Evolutionary conservation across 2,888 invertebrate species (phyloP), one percentile per base, ranked within the genome.

Genomic region (Xestia xanthographa): DNA sequence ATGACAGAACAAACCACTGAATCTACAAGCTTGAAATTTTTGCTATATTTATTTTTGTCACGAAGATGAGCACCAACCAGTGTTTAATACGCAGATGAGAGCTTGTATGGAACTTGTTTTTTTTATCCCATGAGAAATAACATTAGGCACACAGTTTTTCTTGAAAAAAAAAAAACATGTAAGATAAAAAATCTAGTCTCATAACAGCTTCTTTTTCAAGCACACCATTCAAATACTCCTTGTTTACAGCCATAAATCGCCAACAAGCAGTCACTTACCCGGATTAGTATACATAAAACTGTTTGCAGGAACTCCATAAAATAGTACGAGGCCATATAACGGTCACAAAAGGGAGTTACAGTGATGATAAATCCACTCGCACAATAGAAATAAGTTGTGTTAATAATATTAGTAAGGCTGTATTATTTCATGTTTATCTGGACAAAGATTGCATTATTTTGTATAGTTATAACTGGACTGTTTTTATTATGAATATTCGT

Each of bases 271-370:
- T 89, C 87, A 89, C 88, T 90, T 88, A 78, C 88, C 87, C 66
- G 85, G 84, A 90, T 90, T 90, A 90, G 87, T 89, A 88, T 85
- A 90, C 88, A 88, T 90, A 89, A 90, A 90, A 90, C 85, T 89
- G 90, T 90, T 88, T 85, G 80, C 77, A 82, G 87, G 83, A 86
- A 85, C 80, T 76, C 83, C 83, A 87, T 90, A 90, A 90, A 90
- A 82, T 84, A 83, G 80, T 79, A 74, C 62, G 66, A 86, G 83
- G 75, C 80, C 76, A 74, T 86, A 86, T 79, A 83, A 86, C 82
- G 84, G 77, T 82, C 87, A 88, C 86, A 88, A 87, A 90, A 86
- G 87, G 77, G 71, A 86, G 72, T 83, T 58, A 79, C 66, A 41
- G 58, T 60, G 58, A 84, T 82, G 66, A 81, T 78, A 85, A 79